Evolutionary conservation across 2,113 vertebrate species (phyloP), one percentile per base, ranked within the genome.

Genomic region (Psammodynastes pulverulentus): DNA sequence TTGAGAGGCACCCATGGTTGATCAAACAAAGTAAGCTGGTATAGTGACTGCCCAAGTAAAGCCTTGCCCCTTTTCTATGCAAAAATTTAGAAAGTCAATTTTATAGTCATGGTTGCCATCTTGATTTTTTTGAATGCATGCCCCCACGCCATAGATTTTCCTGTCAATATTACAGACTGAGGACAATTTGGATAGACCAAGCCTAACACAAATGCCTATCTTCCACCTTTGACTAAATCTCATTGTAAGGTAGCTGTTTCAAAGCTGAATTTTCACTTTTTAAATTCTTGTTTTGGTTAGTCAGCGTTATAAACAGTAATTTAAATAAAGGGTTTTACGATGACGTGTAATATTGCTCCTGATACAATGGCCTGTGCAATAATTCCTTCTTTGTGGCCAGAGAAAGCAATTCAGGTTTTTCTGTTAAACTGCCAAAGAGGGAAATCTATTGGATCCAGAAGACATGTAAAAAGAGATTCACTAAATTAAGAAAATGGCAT

Each of bases 401-500:
- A 85, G 45, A 58, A 91, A 89, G 26, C 84, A 52, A 93, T 39
- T 39, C 39, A 29, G 9, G 17, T 45, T 89, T 29, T 87, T 53
- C 39, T 49, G 56, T 87, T 58, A 67, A 58, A 92, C 13, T 58
- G 48, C 19, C 56, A 56, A 84, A 12, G 24, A 79, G 19, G 21
- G 43, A 90, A 51, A 89, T 23, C 7, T 21, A 85, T 92, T 92
- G 87, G 84, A 84, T 79, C n/a, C 56, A 51, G n/a, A 92, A 72
- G 45, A 39, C 51, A 46, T 23, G 15, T 93, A 52, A 43, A 12
- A 67, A 46, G 17, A 93, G 48, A 87, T 86, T 46, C 91, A 87
- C 51, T 93, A 84, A 86, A 90, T 92, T 92, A 93, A 72, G 84
- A 53, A 85, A 92, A 85, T 87, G n/a, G 43, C 15, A 49, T 45